Evolutionary conservation across 2,797 vertebrate genomes (phyloP).

Genomic region (Paedocypris micromegethes): DNA sequence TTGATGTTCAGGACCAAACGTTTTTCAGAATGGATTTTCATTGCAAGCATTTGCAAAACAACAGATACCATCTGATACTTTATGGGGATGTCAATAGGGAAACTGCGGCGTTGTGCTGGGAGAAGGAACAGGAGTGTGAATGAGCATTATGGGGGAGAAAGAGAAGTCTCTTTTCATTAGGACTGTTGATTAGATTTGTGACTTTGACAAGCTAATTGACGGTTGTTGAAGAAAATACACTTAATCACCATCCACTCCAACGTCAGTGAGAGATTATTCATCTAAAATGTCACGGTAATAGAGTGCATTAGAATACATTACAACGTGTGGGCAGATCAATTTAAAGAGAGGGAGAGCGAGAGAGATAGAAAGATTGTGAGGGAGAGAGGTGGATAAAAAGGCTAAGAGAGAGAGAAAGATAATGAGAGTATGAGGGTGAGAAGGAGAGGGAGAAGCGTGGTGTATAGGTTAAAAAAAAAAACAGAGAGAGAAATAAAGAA

Average conservation of each 20-base stretch:
- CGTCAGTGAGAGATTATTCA: conserved; percentile 55
- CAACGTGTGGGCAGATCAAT: conserved; percentile 39
- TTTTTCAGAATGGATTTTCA: conserved; percentile 21
- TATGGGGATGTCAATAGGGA: conserved; percentile 57
- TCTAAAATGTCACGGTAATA: conserved; percentile 66
- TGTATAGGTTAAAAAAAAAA: no score
- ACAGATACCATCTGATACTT: conserved; percentile 40
- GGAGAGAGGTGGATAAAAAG: not conserved
- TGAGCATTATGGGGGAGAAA: conserved; percentile 6
- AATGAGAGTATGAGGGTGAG: no score
- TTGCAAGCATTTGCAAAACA: conserved; percentile 7
- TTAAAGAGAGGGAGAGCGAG: conserved; percentile 11
- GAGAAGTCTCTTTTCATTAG: conserved; percentile 53
- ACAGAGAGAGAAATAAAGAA: no score
- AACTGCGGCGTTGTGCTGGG: conserved; percentile 40
- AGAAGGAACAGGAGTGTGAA: conserved; percentile 34
- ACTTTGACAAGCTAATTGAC: conserved; percentile 77
- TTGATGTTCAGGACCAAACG: not conserved
- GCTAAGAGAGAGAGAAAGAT: no score
- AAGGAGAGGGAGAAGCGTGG: no score
- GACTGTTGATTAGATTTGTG: conserved; percentile 70
- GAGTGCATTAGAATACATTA: conserved; percentile 68
- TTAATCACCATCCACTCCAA: conserved; percentile 64
- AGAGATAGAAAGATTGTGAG: conserved; percentile 28
- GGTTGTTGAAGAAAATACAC: conserved; percentile 65